These are phyloP conservation scores for Physeter macrocephalus DNA, from an alignment of 2,113 vertebrate species.

Conservation along the genomic window DNA sequence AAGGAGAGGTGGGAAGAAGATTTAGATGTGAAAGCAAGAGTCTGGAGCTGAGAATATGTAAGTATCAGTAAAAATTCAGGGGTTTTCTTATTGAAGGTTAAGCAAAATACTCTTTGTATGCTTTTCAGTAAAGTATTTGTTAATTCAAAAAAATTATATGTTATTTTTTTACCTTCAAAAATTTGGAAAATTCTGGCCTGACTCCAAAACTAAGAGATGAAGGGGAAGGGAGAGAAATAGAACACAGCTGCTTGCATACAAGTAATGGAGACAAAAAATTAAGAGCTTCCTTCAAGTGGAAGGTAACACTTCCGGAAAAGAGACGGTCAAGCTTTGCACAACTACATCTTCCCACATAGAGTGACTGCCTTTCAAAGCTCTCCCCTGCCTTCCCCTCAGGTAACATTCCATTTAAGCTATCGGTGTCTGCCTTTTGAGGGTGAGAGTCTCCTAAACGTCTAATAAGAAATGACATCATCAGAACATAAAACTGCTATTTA, in stretches of 20 bases:
- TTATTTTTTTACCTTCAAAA: background rate
- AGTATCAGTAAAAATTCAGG: background rate
- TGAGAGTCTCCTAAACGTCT: background rate
- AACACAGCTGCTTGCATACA: background rate
- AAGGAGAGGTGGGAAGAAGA: background rate
- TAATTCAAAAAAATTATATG: background rate
- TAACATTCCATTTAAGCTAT: background rate
- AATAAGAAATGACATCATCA: background rate
- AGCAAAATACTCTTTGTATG: background rate
- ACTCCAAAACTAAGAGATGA: background rate
- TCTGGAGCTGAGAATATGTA: background rate
- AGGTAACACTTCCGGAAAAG: background rate
- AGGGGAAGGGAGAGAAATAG: background rate
- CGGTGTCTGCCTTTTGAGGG: background rate
- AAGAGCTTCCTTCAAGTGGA: background rate
- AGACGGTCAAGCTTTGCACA: background rate
- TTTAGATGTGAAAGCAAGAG: background rate
- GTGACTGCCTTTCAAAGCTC: background rate
- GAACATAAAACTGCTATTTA: background rate
- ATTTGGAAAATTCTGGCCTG: background rate
- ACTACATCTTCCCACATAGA: background rate
- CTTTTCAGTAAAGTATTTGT: background rate
- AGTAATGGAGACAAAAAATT: background rate
- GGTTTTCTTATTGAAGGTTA: background rate
- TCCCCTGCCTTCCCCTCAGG: background rate